Evolutionary conservation across 2,113 vertebrate species (phyloP), one percentile per base, ranked within the genome.

Genomic region (Oreochromis spilurus): DNA sequence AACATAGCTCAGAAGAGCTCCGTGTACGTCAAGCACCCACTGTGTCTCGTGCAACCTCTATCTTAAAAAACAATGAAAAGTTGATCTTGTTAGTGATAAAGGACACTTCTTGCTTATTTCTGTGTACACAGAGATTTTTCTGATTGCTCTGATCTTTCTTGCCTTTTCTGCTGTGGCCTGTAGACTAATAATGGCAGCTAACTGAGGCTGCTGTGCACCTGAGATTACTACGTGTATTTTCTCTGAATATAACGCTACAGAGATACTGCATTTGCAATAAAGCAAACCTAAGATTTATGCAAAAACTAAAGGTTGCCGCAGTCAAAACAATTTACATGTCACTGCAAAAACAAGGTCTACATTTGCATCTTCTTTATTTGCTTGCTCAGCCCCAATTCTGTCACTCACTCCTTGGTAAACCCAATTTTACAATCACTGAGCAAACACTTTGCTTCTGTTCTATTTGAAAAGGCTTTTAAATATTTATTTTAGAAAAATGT

Each of bases 281-380:
- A 29, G 29, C 12, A 79, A 86, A 79, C 10, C 19, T 48, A 45
- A 67, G 79, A 85, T 83, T 60, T 82, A 90, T 89, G 86, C 84
- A 92, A 84, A 91, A 90, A 67, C 11, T 26, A 81, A 88, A 65
- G 70, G 21, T 80, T 67, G 52, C 29, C 58, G 38, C 53, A 57
- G 50, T 75, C 84, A 86, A 75, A 90, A 79, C 45, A 5, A 93
- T 94, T 94, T 94, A 86, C 94, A 94, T 94, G 89, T 40, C 67
- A 83, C 79, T 21, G 77, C 52, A 24, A 78, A 84, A 89, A 89
- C 92, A 86, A 92, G 78, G 82, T 81, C 85, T 84, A 16, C 55
- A 87, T 95, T 95, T 95, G 85, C 92, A 95, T 95, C 31, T 67
- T 16, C 17, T 52, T 81, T 60, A 48, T 72, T 81, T 82, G 48